phyloP scores from a whole-genome alignment of 2,113 vertebrate genomes.

The Ceyx margarethae region DNA sequence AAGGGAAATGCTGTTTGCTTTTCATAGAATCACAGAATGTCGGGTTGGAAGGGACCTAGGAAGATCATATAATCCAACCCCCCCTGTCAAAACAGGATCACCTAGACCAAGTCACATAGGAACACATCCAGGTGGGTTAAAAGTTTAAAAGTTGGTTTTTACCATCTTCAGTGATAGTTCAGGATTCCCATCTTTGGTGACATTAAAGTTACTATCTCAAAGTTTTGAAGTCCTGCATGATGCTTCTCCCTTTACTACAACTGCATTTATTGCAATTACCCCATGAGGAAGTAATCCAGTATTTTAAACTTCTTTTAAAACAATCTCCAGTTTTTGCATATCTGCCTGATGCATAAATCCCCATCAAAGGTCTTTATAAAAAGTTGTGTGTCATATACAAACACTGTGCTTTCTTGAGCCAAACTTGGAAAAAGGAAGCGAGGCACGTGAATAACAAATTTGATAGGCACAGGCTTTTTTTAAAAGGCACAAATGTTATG shows the following conservation, averaged over 20 bases:
- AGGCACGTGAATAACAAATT: constrained; percentile 68
- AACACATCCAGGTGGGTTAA: too few species aligned
- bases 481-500: constrained; percentile 86
- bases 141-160: not conserved
- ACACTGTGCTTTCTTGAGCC: constrained; percentile 27
- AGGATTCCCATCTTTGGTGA: constrained; percentile 59
- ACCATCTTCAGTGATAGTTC: not conserved
- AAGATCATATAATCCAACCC: too few species aligned
- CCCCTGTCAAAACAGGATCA: too few species aligned
- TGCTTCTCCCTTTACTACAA: constrained; percentile 52
- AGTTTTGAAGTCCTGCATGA: not conserved
- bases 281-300: constrained; percentile 54
- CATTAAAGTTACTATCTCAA: constrained; percentile 55
- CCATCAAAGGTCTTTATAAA: constrained; percentile 36
- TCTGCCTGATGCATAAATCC: constrained; percentile 62
- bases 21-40: not conserved
- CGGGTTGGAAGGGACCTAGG: too few species aligned
- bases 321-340: constrained; percentile 44
- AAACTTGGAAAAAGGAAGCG: constrained; percentile 50
- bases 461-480: constrained; percentile 73
- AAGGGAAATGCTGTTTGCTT: constrained; percentile 26
- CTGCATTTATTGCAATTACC: constrained; percentile 63
- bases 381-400: constrained; percentile 57
- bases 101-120: too few species aligned
- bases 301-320: constrained; percentile 45